Evolutionary conservation across 2,113 vertebrate genomes (phyloP).

Genomic region (Tichodroma muraria): DNA sequence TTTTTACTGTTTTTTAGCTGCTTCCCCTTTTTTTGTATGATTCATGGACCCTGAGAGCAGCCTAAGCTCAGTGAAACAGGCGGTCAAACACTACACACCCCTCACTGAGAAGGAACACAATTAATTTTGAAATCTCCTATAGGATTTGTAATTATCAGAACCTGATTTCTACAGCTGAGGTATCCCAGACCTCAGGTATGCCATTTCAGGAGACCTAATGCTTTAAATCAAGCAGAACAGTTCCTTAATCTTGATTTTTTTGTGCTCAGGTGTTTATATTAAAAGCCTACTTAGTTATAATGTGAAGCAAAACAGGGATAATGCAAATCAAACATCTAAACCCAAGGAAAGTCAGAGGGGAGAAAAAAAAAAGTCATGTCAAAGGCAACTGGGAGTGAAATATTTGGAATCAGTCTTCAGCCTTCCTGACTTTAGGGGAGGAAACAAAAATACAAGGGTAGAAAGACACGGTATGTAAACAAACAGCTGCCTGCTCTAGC

Average conservation of each 20-base stretch:
- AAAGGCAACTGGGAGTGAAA: not conserved
- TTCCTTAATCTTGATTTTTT: not conserved
- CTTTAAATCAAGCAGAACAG: not conserved
- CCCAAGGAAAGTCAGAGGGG: not conserved
- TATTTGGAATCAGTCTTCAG: not conserved
- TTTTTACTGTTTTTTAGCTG: not conserved
- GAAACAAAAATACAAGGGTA: not conserved
- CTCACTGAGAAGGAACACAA: not conserved
- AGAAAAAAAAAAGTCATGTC: too few relatives aligned
- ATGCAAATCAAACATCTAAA: not conserved
- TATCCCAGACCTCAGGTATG: not conserved
- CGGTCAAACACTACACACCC: not conserved
- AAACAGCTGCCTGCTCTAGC: not conserved
- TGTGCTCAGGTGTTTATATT: conserved; percentile 22
- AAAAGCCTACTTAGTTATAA: not conserved
- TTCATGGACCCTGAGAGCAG: not conserved
- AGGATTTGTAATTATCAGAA: not conserved
- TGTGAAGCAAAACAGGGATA: not conserved
- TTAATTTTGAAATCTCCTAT: not conserved
- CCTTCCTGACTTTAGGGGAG: not conserved
- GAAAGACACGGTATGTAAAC: not conserved
- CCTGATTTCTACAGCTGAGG: not conserved
- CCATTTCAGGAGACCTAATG: not conserved
- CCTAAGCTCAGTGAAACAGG: not conserved
- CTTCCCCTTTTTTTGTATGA: not conserved